phyloP scores from a whole-genome alignment of 23 tunicate species.

The Styela plicata region DNA sequence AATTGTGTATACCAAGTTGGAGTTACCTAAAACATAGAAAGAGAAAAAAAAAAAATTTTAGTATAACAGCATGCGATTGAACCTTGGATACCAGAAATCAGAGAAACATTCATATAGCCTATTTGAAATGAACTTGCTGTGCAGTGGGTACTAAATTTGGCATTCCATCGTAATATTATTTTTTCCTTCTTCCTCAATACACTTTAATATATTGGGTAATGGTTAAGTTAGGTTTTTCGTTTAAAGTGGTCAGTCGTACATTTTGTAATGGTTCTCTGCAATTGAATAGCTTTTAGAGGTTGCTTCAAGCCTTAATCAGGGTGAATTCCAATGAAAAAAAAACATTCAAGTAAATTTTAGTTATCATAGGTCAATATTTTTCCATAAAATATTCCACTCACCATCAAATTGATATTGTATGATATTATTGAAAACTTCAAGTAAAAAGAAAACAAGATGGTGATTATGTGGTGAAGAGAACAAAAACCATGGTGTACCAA shows the following conservation, averaged over 20 bases:
- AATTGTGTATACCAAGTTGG: constrained; percentile 82
- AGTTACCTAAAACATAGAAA: constrained; percentile 56
- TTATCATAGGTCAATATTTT: background rate
- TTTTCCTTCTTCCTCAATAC: no score
- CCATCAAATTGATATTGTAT: constrained; percentile 99
- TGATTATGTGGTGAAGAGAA: constrained; percentile 96
- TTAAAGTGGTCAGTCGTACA: no score
- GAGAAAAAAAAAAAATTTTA: no score
- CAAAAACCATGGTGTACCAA: constrained; percentile 97
- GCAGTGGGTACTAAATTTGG: no score
- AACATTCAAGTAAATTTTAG: background rate
- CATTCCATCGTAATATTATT: no score
- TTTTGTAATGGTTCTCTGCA: no score
- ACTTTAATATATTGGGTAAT: no score
- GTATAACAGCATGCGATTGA: no score
- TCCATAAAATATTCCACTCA: constrained; percentile 15
- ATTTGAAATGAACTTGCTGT: no score
- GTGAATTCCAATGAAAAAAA: background rate
- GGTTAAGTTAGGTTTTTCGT: no score
- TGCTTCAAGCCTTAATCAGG: background rate
- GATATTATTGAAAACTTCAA: constrained; percentile 94
- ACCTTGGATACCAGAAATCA: no score
- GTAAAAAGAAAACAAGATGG: constrained; percentile 94
- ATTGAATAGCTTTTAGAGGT: background rate
- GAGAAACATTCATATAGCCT: no score